Percentiles rank a stretch among this genome's conserved stretches.
Evolutionary conservation across 2,113 vertebrate species (phyloP).

Genomic region (Cacatua alba): DNA sequence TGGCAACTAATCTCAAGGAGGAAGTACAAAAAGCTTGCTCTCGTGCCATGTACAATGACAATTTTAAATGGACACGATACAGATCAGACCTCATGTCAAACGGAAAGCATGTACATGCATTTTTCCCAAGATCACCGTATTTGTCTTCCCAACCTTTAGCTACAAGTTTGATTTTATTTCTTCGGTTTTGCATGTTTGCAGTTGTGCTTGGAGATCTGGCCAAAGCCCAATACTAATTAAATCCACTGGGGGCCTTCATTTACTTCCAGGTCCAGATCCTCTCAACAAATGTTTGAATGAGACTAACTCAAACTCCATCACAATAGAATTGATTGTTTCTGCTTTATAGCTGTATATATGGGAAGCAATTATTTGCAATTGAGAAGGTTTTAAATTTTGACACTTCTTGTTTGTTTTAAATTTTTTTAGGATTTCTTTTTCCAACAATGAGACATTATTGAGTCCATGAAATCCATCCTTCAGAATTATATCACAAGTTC

Average conservation of each 20-base stretch:
- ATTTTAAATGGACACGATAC: not conserved
- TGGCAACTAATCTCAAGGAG: not conserved
- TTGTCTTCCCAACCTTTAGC: not conserved
- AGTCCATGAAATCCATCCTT: not conserved
- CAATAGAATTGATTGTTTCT: not conserved
- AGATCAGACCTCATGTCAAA: not conserved
- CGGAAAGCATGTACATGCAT: not conserved
- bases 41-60: not conserved
- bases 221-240: not conserved
- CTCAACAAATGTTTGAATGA: not conserved
- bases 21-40: not conserved
- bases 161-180: not conserved
- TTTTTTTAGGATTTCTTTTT: not conserved
- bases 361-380: not conserved
- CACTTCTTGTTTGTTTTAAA: not conserved
- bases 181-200: not conserved
- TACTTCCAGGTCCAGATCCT: not conserved
- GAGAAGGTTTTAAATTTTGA: not conserved
- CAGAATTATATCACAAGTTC: not conserved
- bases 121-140: not conserved
- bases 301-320: not conserved
- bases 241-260: not conserved
- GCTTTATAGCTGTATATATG: not conserved
- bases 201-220: not conserved
- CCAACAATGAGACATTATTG: not conserved